These are phyloP conservation scores for Hemicrepidius hirtus DNA, from an alignment of 2,888 invertebrate genomes.

Conservation along the genomic window DNA sequence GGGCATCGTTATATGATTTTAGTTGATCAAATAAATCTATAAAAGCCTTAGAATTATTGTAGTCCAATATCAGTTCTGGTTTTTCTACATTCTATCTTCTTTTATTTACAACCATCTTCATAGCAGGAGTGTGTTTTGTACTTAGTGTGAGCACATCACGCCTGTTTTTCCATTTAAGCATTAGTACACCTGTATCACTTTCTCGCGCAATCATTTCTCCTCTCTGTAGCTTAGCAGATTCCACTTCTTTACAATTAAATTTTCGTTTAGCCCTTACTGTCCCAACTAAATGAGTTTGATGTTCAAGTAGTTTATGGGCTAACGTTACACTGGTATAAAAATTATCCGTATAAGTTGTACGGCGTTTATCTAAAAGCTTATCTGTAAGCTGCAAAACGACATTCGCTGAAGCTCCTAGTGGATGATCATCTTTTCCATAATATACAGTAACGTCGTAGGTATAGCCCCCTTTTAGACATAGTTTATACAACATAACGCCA, in stretches of 20 bases:
- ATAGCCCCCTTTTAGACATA: conserved; percentile 52
- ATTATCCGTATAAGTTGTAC: conserved; percentile 52
- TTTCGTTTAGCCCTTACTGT: conserved; percentile 18
- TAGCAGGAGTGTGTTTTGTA: conserved; percentile 24
- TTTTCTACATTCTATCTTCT: conserved; percentile 3
- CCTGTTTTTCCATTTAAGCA: conserved; percentile 38
- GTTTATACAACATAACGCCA: conserved; percentile 53
- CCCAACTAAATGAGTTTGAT: conserved; percentile 44
- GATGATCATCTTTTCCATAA: conserved; percentile 46
- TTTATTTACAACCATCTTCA: conserved; percentile 8
- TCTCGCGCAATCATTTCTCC: conserved; percentile 27
- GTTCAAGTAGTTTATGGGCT: conserved; percentile 3
- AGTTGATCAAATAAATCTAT: conserved; percentile 40
- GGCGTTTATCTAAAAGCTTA: conserved; percentile 51
- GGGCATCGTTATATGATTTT: conserved; percentile 53
- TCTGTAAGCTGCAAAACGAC: conserved; percentile 51
- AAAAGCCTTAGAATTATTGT: conserved; percentile 42
- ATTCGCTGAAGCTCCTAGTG: conserved; percentile 49
- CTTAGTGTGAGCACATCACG: conserved; percentile 33
- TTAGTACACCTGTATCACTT: conserved; percentile 36
- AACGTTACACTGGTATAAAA: conserved; percentile 39
- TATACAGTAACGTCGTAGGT: conserved; percentile 51
- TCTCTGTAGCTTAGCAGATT: neutral
- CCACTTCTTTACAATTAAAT: conserved; percentile 6
- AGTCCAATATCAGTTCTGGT: conserved; percentile 28